Conservation (phyloP, 2,113 vertebrate genomes). For the Alexandromys fortis region DNA sequence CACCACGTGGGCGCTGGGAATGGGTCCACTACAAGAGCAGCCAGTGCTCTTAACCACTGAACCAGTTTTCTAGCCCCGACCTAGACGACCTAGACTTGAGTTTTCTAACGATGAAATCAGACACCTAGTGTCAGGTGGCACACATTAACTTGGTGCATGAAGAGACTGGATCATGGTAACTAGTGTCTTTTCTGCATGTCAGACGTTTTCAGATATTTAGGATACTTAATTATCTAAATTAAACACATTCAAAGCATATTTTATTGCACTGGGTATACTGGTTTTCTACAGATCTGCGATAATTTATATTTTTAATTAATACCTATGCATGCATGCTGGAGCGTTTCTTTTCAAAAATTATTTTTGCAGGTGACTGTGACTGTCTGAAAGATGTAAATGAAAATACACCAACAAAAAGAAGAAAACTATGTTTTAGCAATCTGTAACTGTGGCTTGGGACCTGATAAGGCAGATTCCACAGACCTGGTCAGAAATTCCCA, state of each 20-base stretch:
- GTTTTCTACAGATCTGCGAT: conserved; percentile 48
- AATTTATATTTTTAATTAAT: conserved; percentile 39
- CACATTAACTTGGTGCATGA: conserved; percentile 34
- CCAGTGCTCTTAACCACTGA: neutral
- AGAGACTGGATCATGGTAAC: neutral
- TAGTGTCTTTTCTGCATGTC: conserved; percentile 10
- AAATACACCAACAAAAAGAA: conserved; percentile 29
- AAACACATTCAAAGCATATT: conserved; percentile 51
- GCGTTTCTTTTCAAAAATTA: conserved; percentile 36
- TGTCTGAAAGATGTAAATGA: neutral
- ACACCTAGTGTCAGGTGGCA: neutral
- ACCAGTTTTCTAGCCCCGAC: neutral
- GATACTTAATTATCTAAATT: conserved; percentile 55
- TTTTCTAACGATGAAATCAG: conserved; percentile 50
- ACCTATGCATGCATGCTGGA: neutral
- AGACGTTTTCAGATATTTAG: conserved; percentile 42
- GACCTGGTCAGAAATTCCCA: conserved; percentile 9
- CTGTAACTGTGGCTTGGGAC: neutral
- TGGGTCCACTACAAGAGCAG: neutral
- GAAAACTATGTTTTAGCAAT: conserved; percentile 12
- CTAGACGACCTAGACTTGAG: conserved; percentile 36
- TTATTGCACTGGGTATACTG: conserved; percentile 4
- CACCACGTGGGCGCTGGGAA: neutral
- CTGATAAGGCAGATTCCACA: neutral
- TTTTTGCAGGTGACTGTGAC: conserved; percentile 35